Evolutionary conservation across 2,888 invertebrate species (phyloP), one percentile per base, ranked within the genome.

Genomic region (Marasmarcha lunaedactyla): DNA sequence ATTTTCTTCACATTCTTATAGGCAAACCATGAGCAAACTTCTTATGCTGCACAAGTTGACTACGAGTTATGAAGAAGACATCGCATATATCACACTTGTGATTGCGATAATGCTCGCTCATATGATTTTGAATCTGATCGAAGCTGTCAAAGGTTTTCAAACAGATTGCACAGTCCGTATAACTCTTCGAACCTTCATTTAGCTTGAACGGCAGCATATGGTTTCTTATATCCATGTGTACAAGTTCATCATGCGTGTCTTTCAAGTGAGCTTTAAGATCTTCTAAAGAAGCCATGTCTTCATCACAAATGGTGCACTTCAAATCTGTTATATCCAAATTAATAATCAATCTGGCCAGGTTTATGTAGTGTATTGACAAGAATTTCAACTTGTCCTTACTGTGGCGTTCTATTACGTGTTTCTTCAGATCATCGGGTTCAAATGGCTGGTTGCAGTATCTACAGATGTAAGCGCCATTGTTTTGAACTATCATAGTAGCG

Each of bases 11-110:
- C 20, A 20, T 20, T 20, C 20, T 20, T 20, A 20, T 20, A 20
- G 20, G 20, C 7, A 20, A 20, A 20, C 50, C 45, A 41, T 71
- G 71, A 3, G 7, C 35, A 1, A 37, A 11, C 11, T 44, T 46
- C n/a, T 71, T 46, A 45, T 71, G 71, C 1, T 52, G 42, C 0
- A 58, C 42, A 4, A 69, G 37, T 1, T 45, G 42, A 26, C 45
- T 49, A 1, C 53, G 50, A 20, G 48, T 54, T 0, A 57, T 49
- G 30, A 57, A 60, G 1, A 56, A 56, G 0, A 60, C 54, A 35
- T 68, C 67, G 36, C 78, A 79, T 1, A 68, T 63, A 2, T 69
- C 64, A 42, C 79, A 79, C 0, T 67, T 52, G 37, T 67, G 73
- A 44, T 79, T 78, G 45, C 59, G 55, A 33, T 67, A 74, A 42